These are phyloP conservation scores for Zygaena filipendulae DNA, from an alignment of 2,888 invertebrate genomes.

Conservation along the genomic window DNA sequence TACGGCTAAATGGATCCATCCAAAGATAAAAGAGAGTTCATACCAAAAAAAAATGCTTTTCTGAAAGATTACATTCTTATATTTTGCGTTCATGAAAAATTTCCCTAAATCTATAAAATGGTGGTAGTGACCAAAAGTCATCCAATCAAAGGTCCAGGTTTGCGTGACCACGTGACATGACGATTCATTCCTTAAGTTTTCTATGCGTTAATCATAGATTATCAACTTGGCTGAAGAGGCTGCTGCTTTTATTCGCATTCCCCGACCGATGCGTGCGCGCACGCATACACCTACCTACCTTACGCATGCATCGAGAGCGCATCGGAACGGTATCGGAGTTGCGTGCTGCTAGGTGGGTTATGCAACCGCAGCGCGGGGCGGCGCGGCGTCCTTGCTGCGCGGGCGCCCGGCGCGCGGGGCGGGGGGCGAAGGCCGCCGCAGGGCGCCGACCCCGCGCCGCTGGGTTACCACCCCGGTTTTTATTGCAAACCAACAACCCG, in stretches of 20 bases:
- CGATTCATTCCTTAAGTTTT: too few species aligned
- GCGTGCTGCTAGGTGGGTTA: constrained; percentile 50
- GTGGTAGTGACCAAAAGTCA: too few species aligned
- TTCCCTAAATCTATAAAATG: too few species aligned
- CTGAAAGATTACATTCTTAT: too few species aligned
- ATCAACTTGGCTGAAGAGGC: too few species aligned
- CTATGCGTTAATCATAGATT: too few species aligned
- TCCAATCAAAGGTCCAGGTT: too few species aligned
- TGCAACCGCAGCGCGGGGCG: constrained; percentile 53
- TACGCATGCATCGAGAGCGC: constrained; percentile 22
- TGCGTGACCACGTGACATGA: too few species aligned
- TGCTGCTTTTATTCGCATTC: constrained; percentile 15
- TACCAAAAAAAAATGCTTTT: too few species aligned
- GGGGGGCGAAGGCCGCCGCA: constrained; percentile 50
- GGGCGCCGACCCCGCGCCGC: constrained; percentile 50
- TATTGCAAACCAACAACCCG: constrained; percentile 20
- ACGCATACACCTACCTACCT: constrained; percentile 20
- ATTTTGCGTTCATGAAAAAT: too few species aligned
- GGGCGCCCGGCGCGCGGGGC: constrained; percentile 27
- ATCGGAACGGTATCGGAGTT: constrained; percentile 45
- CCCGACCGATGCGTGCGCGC: constrained; percentile 24
- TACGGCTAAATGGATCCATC: too few species aligned
- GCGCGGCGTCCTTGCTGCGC: constrained; percentile 53
- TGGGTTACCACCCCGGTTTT: constrained; percentile 23
- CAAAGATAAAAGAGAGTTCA: too few species aligned